These are phyloP conservation scores for Natrix natrix DNA, from an alignment of 2,797 vertebrate genomes.

Conservation along the genomic window DNA sequence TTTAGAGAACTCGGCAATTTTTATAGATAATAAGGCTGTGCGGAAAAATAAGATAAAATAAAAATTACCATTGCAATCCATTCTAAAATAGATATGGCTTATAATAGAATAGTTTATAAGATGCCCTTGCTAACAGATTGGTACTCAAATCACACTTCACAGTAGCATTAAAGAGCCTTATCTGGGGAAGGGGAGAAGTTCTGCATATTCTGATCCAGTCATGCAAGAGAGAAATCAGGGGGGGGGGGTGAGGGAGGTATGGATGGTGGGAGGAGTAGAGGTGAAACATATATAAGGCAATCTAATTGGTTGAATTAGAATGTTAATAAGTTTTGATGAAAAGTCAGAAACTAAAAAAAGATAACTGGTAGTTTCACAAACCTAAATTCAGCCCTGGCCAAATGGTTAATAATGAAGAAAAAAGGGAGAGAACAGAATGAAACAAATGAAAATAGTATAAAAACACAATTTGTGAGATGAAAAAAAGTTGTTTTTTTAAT, in stretches of 20 bases:
- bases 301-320: not conserved
- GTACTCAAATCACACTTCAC: not conserved
- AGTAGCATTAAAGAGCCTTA: not conserved
- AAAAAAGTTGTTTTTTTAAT: not conserved
- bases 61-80: not conserved
- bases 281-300: not conserved
- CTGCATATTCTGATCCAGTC: not conserved
- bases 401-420: not conserved
- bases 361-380: not conserved
- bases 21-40: not conserved
- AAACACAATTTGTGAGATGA: not conserved
- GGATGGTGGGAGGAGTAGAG: not conserved
- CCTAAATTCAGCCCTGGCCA: not conserved
- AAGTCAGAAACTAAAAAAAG: not conserved
- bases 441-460: not conserved
- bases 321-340: not conserved
- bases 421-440: not conserved
- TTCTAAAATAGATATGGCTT: not conserved
- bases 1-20: not conserved
- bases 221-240: not conserved
- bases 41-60: not conserved
- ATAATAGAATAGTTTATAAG: not conserved
- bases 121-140: not conserved
- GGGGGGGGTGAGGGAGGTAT: not conserved
- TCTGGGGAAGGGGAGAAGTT: not conserved